Evolutionary conservation across 2,888 invertebrate genomes (phyloP), one percentile per base, ranked within the genome.

Genomic region (Cryptocephalus moraei): DNA sequence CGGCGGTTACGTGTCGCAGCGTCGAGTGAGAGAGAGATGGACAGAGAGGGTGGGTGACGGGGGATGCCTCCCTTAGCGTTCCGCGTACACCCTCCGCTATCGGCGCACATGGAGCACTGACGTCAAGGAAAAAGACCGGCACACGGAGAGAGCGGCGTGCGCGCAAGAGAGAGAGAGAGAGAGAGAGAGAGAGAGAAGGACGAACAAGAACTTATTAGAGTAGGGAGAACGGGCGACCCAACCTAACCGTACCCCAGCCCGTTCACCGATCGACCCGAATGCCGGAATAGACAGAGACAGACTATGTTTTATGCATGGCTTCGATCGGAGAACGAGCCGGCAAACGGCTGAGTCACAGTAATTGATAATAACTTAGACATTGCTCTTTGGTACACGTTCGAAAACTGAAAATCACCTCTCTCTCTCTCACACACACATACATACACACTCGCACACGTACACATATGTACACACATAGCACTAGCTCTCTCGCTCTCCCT

Each of bases 301-400:
- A 61, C 64, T 66, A 65, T 67, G 68, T 68, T 70, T 68, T 68
- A 68, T 68, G 67, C 68, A 67, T 68, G 66, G 70, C 60, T 62
- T 62, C 62, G 69, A 67, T 65, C 68, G 58, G 61, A 55, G 62
- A 57, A 65, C 69, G 63, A 67, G 69, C 64, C 62, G 62, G 63
- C 65, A 69, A 56, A 67, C 68, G 69, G 68, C 69, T 71, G 70
- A 71, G 69, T 71, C 71, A 71, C 70, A 69, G 70, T 71, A 70
- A 71, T 71, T 71, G 70, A 71, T 71, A 71, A 71, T 71, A 70
- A 68, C 66, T 67, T 68, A 66, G 66, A 65, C 67, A 68, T 67
- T 67, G 68, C 67, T 61, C 62, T 60, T 59, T 59, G 61, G 59
- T 58, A 57, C 58, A 56, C 57, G 56, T 58, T 54, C 56, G 57